A percentile compares a stretch with the other conserved stretches of the same genome.
Conservation (phyloP, 2,113 vertebrate species). For the Sminthopsis crassicaudata region DNA sequence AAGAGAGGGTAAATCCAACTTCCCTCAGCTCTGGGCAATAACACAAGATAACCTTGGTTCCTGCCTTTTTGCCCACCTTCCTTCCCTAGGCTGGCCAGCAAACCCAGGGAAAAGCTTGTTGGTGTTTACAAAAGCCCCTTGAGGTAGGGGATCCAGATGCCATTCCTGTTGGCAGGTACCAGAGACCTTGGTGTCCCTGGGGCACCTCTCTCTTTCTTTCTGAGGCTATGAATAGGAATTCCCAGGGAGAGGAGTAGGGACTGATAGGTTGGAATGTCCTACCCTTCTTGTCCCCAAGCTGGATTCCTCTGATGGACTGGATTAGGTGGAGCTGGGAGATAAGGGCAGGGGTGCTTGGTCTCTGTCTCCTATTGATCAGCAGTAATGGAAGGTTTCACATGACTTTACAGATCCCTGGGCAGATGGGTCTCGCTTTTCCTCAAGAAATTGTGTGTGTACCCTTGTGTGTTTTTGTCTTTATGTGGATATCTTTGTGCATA, state of each 20-base stretch:
- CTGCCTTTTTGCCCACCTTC: neutral
- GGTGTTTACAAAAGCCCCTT: neutral
- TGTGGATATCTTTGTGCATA: neutral
- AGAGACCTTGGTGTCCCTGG: neutral
- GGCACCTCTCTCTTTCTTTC: neutral
- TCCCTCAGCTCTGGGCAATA: neutral
- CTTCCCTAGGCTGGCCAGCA: neutral
- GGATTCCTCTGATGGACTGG: neutral
- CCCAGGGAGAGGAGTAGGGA: neutral
- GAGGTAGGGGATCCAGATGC: neutral
- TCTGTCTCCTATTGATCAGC: neutral
- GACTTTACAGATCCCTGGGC: neutral
- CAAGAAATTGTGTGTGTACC: neutral
- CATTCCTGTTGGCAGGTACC: neutral
- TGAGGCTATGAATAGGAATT: neutral
- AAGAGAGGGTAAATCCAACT: neutral
- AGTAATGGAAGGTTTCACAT: neutral
- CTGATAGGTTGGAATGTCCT: neutral
- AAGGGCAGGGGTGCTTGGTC: neutral
- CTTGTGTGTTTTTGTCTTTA: neutral
- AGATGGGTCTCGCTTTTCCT: neutral
- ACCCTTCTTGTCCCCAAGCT: neutral
- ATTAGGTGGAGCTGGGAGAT: neutral
- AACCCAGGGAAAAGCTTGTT: slow-evolving; percentile 1
- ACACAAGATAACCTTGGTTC: neutral